A percentile compares a stretch with the other conserved stretches of the same genome.
phyloP scores from a whole-genome alignment of 2,113 vertebrate genomes.

The Albula glossodonta region DNA sequence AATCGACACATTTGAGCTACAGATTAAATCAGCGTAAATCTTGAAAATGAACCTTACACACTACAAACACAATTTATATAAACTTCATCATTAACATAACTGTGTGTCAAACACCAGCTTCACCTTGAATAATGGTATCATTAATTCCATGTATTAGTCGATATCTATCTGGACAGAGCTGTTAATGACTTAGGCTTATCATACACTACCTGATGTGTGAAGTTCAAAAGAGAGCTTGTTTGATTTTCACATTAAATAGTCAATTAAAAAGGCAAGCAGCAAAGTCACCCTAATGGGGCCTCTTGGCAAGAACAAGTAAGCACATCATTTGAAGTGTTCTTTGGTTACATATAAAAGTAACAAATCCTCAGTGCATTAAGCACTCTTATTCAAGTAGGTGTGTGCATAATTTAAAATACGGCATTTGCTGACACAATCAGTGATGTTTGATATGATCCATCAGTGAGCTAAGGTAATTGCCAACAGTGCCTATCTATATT shows the following conservation, averaged over 20 bases:
- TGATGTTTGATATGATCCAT: background rate
- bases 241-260: slow-evolving; percentile 32
- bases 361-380: slow-evolving; percentile 36
- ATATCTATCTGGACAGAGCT: background rate
- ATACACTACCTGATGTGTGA: background rate
- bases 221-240: slow-evolving; percentile 34
- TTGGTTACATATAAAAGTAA: slow-evolving; percentile 39
- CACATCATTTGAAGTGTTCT: slow-evolving; percentile 31
- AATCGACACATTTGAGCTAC: background rate
- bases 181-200: background rate
- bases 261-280: slow-evolving; percentile 29
- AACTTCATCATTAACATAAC: background rate
- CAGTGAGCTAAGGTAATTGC: background rate
- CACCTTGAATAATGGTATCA: background rate
- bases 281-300: slow-evolving; percentile 37
- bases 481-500: background rate
- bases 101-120: background rate
- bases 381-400: background rate
- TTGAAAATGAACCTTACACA: background rate
- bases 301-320: slow-evolving; percentile 27
- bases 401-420: slow-evolving; percentile 5
- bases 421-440: background rate
- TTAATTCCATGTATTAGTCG: background rate
- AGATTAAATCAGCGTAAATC: background rate
- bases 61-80: background rate